These are phyloP conservation scores for Pocota personata DNA, from an alignment of 2,888 invertebrate species.

Conservation along the genomic window DNA sequence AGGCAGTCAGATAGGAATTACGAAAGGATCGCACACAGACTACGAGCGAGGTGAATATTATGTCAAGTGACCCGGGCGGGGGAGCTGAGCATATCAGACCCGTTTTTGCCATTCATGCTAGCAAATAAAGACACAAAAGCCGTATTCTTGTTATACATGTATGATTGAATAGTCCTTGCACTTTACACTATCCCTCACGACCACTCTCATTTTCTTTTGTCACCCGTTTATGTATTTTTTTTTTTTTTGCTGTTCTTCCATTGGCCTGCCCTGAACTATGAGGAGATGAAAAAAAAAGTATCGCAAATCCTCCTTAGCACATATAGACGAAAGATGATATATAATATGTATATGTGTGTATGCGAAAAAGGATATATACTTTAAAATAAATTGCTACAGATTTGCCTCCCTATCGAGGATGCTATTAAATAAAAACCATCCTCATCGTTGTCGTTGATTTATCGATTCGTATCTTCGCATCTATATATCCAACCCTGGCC, in stretches of 20 bases:
- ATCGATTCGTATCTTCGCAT: conserved; percentile 52
- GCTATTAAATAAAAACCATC: conserved; percentile 37
- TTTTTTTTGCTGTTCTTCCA: neutral
- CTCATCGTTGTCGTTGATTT: conserved; percentile 35
- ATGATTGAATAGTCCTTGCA: conserved; percentile 65
- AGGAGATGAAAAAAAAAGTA: neutral
- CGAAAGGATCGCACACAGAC: conserved; percentile 27
- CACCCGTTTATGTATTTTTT: conserved; percentile 10
- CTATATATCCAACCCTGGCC: conserved; percentile 17
- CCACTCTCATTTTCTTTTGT: conserved; percentile 43
- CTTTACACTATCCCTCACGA: conserved; percentile 35
- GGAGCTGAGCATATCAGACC: neutral
- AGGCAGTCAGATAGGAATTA: conserved; percentile 33
- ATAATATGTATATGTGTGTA: neutral
- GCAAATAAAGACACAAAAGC: conserved; percentile 45
- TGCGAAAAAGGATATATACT: neutral
- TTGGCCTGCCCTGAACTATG: conserved; percentile 53
- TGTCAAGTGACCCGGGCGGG: conserved; percentile 40
- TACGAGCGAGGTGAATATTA: conserved; percentile 36
- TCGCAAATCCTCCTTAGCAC: conserved; percentile 9
- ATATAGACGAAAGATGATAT: neutral
- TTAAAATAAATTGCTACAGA: conserved; percentile 38
- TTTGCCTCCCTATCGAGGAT: conserved; percentile 5
- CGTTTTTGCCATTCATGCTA: neutral
- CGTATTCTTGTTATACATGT: conserved; percentile 48